These are phyloP conservation scores for Paramuricea clavata DNA, from an alignment of 92 coral and sea anemone species.

Conservation along the genomic window DNA sequence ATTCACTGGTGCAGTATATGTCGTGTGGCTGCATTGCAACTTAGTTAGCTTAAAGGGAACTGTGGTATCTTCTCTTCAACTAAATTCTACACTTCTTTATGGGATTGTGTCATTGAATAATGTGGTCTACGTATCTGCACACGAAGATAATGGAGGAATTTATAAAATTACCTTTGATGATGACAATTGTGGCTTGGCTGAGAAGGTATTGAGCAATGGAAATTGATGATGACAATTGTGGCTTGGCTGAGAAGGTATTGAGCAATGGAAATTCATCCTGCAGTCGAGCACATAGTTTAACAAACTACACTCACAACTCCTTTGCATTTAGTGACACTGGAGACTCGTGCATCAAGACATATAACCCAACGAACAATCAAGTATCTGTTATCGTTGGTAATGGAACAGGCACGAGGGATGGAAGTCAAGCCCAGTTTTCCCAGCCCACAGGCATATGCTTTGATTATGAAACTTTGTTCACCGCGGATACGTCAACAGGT, in stretches of 20 bases:
- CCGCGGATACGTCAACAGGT: conserved; percentile 66
- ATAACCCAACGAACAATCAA: conserved; percentile 44
- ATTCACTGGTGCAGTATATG: conserved; percentile 62
- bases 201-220: conserved; percentile 64
- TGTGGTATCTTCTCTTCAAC: conserved; percentile 68
- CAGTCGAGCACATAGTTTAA: conserved; percentile 71
- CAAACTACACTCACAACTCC: conserved; percentile 37
- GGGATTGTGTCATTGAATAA: conserved; percentile 66
- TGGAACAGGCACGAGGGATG: conserved; percentile 73
- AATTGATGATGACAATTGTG: conserved; percentile 45
- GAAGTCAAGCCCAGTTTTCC: conserved; percentile 64
- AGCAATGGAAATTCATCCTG: conserved; percentile 55
- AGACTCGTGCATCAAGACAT: conserved; percentile 68
- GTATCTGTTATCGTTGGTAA: conserved; percentile 64
- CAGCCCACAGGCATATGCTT: conserved; percentile 72
- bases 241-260: conserved; percentile 63
- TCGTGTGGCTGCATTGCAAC: conserved; percentile 67
- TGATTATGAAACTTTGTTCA: conserved; percentile 47
- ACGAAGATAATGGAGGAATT: conserved; percentile 69
- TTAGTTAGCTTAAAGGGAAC: conserved; percentile 60
- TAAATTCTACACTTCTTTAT: conserved; percentile 66
- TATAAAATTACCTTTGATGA: conserved; percentile 42
- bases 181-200: conserved; percentile 54
- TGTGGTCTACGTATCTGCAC: conserved; percentile 74
- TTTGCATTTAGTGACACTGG: conserved; percentile 78